These are phyloP conservation scores for Saccostrea glomerata DNA, from an alignment of 1,140 invertebrate genomes.

Conservation along the genomic window DNA sequence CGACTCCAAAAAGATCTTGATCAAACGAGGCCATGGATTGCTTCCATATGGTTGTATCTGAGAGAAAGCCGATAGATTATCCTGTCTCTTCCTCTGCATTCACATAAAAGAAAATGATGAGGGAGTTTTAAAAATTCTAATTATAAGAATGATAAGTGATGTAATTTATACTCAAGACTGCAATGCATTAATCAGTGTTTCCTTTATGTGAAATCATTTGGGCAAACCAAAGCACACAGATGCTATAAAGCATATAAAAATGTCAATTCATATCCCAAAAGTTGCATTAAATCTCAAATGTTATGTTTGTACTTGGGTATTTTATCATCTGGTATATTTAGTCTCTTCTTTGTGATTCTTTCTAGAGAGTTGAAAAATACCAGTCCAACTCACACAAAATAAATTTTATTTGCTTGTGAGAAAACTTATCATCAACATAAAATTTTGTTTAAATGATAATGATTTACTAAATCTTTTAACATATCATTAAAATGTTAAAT, in stretches of 20 bases:
- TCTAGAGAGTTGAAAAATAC: not conserved
- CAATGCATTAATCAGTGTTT: not conserved
- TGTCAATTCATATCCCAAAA: not conserved
- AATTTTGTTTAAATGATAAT: too few relatives aligned
- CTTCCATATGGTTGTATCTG: slow-evolving; percentile 9
- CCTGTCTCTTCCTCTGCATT: not conserved
- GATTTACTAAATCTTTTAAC: too few relatives aligned
- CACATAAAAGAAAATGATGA: slow-evolving; percentile 33
- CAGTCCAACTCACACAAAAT: too few relatives aligned
- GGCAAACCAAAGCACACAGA: not conserved
- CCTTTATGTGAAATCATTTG: slow-evolving; percentile 3
- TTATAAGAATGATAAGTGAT: slow-evolving; percentile 17
- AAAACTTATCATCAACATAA: too few relatives aligned
- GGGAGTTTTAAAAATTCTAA: slow-evolving; percentile 22
- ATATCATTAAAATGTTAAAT: too few relatives aligned
- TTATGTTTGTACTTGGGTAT: not conserved
- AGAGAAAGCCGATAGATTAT: slow-evolving; percentile 21
- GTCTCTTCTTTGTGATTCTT: not conserved
- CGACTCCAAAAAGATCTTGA: not conserved
- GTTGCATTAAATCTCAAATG: not conserved
- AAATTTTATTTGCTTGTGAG: too few relatives aligned
- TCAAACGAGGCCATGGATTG: slow-evolving; percentile 29
- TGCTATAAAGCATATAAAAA: not conserved
- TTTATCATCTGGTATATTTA: not conserved
- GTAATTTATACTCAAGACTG: not conserved